These are phyloP conservation scores for Tychaedon coryphoeus DNA, from an alignment of 2,113 vertebrate genomes.

Conservation along the genomic window DNA sequence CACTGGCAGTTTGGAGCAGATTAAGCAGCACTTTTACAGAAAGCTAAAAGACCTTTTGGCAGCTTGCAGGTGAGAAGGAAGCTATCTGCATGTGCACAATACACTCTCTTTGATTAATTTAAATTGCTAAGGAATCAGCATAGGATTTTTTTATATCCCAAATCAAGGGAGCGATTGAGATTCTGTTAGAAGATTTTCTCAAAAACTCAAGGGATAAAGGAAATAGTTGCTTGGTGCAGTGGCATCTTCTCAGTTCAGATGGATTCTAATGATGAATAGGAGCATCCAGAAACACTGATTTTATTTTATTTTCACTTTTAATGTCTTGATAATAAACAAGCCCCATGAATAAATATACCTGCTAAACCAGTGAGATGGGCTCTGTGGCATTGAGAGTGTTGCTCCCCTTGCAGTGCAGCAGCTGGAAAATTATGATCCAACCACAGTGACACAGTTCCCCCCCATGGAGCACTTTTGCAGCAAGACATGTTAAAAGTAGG, in stretches of 20 bases:
- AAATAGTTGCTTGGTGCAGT: neutral
- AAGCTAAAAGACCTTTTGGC: neutral
- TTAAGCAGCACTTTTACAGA: neutral
- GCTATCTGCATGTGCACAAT: neutral
- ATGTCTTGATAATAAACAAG: neutral
- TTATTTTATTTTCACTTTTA: constrained; percentile 55
- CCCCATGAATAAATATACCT: constrained; percentile 12
- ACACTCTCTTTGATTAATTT: neutral
- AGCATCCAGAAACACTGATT: neutral
- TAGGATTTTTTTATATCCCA: neutral
- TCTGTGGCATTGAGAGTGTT: neutral
- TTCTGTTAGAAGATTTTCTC: neutral
- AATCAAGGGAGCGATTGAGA: neutral
- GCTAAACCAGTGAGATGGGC: neutral
- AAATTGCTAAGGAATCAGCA: constrained; percentile 10
- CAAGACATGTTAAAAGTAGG: neutral
- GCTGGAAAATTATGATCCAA: neutral
- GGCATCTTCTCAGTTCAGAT: constrained; percentile 7
- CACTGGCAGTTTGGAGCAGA: neutral
- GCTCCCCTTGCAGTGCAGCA: neutral
- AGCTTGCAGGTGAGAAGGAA: neutral
- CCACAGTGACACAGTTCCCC: neutral
- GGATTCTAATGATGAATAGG: neutral
- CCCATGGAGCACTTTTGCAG: neutral
- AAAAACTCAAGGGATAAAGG: neutral